A percentile compares a stretch with the other conserved stretches of the same genome.
These are phyloP conservation scores for Diabrotica undecimpunctata DNA, from an alignment of 1,140 invertebrate genomes.

Conservation along the genomic window DNA sequence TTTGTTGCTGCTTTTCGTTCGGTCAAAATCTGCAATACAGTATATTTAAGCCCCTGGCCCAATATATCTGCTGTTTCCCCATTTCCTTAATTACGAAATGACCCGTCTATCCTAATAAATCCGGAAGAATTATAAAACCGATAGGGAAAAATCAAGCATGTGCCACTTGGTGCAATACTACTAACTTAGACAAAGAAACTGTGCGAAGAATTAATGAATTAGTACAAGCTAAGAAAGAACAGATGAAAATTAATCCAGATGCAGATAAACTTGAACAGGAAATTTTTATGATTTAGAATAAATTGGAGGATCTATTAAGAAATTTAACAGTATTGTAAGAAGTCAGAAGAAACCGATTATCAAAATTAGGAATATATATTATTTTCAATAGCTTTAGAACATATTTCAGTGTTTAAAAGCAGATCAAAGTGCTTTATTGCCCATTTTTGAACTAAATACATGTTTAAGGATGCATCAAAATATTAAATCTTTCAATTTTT, in stretches of 20 bases:
- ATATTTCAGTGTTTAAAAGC: too few relatives aligned
- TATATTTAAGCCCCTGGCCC: conserved; percentile 52
- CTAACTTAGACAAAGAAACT: conserved; percentile 32
- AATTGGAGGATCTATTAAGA: conserved; percentile 4
- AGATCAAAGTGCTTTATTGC: too few relatives aligned
- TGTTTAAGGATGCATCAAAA: too few relatives aligned
- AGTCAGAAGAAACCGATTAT: too few relatives aligned
- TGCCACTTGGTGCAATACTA: conserved; percentile 24
- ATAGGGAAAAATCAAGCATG: conserved; percentile 4
- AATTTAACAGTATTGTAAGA: neutral
- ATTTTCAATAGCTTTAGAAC: too few relatives aligned
- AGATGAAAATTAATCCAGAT: conserved; percentile 12
- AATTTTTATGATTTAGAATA: conserved; percentile 2
- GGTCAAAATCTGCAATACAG: conserved; percentile 48
- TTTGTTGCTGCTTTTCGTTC: conserved; percentile 52
- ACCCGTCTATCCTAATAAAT: conserved; percentile 60
- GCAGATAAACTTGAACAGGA: neutral
- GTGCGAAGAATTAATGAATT: conserved; percentile 28
- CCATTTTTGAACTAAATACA: too few relatives aligned
- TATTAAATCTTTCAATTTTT: too few relatives aligned
- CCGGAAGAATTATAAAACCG: conserved; percentile 15
- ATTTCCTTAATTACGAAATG: conserved; percentile 58
- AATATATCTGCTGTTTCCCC: conserved; percentile 61
- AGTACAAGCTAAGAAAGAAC: conserved; percentile 25
- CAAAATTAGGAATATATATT: too few relatives aligned